A percentile compares a stretch with the other conserved stretches of the same genome.
phyloP scores from a whole-genome alignment of 23 tunicate genomes.

The Oikopleura vanhoeffeni region DNA sequence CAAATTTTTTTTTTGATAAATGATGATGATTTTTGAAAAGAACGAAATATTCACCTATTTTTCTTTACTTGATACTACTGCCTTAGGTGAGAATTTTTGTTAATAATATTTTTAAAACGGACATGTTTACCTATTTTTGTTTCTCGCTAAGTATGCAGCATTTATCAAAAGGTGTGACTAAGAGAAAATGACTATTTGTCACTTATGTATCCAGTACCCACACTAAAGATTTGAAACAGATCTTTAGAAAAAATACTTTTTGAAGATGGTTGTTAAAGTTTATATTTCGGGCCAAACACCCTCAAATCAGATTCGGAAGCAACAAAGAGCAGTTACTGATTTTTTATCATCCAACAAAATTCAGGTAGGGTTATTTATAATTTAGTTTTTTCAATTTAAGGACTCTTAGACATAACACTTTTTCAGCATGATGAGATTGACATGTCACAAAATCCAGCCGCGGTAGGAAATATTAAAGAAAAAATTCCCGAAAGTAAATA shows the following conservation, averaged over 20 bases:
- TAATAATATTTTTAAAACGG: too few relatives aligned
- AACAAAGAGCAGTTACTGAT: background rate
- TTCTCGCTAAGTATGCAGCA: too few relatives aligned
- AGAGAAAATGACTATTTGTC: too few relatives aligned
- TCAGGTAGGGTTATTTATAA: background rate
- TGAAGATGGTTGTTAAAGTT: constrained; percentile 1
- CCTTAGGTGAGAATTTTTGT: background rate
- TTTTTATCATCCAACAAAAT: background rate
- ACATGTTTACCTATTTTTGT: too few relatives aligned
- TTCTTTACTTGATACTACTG: background rate
- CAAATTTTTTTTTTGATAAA: too few relatives aligned
- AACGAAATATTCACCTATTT: background rate
- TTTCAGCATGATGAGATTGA: background rate
- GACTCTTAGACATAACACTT: too few relatives aligned
- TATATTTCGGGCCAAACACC: background rate
- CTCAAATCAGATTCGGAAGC: background rate
- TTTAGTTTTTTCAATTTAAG: too few relatives aligned
- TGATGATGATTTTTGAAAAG: too few relatives aligned
- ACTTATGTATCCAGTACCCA: too few relatives aligned
- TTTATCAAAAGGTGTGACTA: too few relatives aligned
- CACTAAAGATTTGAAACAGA: too few relatives aligned
- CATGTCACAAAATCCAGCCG: background rate
- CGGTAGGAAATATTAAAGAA: background rate
- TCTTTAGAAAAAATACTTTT: too few relatives aligned
- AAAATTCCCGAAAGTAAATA: background rate